These are phyloP conservation scores for Drosophila fungiperda DNA, from an alignment of 2,888 invertebrate species.

Conservation along the genomic window DNA sequence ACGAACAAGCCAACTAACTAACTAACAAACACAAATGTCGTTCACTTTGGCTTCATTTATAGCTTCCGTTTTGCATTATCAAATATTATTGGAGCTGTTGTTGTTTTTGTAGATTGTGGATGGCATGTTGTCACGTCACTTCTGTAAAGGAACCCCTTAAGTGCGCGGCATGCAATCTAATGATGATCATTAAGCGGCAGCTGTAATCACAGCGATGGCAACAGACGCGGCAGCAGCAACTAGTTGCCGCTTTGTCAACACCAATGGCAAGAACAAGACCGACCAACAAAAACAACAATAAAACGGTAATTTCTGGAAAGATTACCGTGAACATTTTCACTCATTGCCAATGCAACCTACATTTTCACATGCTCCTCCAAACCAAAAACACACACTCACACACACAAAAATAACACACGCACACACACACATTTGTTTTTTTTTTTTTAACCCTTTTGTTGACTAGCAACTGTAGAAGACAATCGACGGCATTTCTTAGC, in stretches of 20 bases:
- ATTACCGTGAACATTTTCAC: slow-evolving; percentile 72
- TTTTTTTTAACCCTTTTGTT: slow-evolving; percentile 56
- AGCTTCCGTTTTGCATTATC: slow-evolving; percentile 79
- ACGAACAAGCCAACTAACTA: slow-evolving; percentile 12
- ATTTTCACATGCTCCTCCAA: slow-evolving; percentile 58
- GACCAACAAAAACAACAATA: slow-evolving; percentile 25
- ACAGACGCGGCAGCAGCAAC: slow-evolving; percentile 39
- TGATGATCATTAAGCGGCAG: slow-evolving; percentile 75
- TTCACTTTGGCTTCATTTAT: slow-evolving; percentile 57
- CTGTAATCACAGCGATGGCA: slow-evolving; percentile 60
- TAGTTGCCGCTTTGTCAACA: slow-evolving; percentile 72
- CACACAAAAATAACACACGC: neutral
- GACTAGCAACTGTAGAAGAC: slow-evolving; percentile 16
- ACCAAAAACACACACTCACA: slow-evolving; percentile 4
- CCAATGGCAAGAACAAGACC: slow-evolving; percentile 30
- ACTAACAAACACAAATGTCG: slow-evolving; percentile 57
- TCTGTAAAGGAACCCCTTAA: slow-evolving; percentile 65
- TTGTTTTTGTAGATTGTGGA: slow-evolving; percentile 28
- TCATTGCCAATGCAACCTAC: slow-evolving; percentile 77
- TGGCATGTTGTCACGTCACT: slow-evolving; percentile 77
- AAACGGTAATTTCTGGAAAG: slow-evolving; percentile 74
- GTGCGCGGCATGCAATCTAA: slow-evolving; percentile 63
- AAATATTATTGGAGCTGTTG: slow-evolving; percentile 70
- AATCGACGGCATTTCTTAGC: slow-evolving; percentile 57
- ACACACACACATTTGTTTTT: slow-evolving; percentile 10